Conservation (phyloP, 2,888 invertebrate species). For the Mimumesa dahlbomi region DNA sequence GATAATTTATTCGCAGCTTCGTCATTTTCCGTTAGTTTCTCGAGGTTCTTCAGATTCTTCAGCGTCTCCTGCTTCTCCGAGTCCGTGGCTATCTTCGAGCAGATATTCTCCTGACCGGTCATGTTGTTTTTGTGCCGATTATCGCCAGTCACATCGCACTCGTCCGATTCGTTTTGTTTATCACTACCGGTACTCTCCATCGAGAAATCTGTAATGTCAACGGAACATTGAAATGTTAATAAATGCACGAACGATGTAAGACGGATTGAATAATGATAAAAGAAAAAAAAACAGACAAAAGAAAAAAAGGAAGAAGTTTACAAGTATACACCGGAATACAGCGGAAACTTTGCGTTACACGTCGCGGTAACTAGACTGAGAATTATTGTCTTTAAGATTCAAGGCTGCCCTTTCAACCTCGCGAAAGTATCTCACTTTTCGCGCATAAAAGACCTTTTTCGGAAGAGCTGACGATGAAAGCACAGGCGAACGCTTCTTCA, state of each 20-base stretch:
- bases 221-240: background rate
- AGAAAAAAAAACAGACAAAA: too few species aligned
- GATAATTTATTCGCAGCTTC: constrained; percentile 42
- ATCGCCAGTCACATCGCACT: constrained; percentile 66
- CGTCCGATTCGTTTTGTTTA: constrained; percentile 72
- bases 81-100: constrained; percentile 39
- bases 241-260: background rate
- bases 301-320: background rate
- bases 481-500: constrained; percentile 41
- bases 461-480: constrained; percentile 37
- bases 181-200: constrained; percentile 75
- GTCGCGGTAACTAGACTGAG: background rate
- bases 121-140: constrained; percentile 53
- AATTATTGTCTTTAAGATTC: constrained; percentile 4
- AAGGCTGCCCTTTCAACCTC: background rate
- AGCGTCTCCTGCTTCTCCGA: constrained; percentile 49
- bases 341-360: too few species aligned
- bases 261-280: background rate
- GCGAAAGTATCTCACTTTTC: constrained; percentile 1
- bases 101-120: constrained; percentile 53
- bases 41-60: constrained; percentile 65
- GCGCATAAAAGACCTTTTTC: constrained; percentile 26
- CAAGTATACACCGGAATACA: background rate
- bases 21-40: constrained; percentile 32
- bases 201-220: constrained; percentile 65